Evolutionary conservation across 35 echinoderm and acorn worm species (phyloP), one percentile per base, ranked within the genome.

Genomic region (Apostichopus parvimensis): DNA sequence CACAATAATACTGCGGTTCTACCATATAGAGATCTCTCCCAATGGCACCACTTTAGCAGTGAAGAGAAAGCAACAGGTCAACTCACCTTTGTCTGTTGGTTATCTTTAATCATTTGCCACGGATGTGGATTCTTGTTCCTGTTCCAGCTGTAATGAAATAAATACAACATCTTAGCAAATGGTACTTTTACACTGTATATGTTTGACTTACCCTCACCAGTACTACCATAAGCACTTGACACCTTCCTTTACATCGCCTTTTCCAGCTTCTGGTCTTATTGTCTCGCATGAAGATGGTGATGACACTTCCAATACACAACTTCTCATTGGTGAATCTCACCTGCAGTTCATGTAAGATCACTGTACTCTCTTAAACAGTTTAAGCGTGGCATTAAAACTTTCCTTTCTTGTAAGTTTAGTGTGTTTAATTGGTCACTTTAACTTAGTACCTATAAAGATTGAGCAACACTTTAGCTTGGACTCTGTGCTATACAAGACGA

Each of bases 71-170:
- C 14, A 5, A 79, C 8, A 79, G 11, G 1, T 45, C 28, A 34
- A 21, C 53, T 25, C 34, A 80, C 78, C 78, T 80, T 80, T 25
- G 78, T 80, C 34, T 80, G 78, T 80, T 80, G 24, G 34, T 80
- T 80, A 80, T 80, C 24, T 45, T 80, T 21, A 14, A 80, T 80
- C 78, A 45, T 80, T 45, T 80, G 78, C 78, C 78, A 80, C 34
- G 78, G 78, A 53, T 80, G 34, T 26, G 78, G 78, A 45, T 80
- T 80, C 78, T 80, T 80, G 25, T 23, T 80, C 12, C 78, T 80
- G 78, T 80, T 80, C 78, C 78, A 80, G 13, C 78, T 80, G 78
- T 1, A 68, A 80, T 34, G 34, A 80, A 80, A 80, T 9, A 80
- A 34, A 34, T 5, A 80, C 21, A 21, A 34, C 28, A 34, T 34